Evolutionary conservation across 2,888 invertebrate species (phyloP).

Genomic region (Drosophila helvetica): DNA sequence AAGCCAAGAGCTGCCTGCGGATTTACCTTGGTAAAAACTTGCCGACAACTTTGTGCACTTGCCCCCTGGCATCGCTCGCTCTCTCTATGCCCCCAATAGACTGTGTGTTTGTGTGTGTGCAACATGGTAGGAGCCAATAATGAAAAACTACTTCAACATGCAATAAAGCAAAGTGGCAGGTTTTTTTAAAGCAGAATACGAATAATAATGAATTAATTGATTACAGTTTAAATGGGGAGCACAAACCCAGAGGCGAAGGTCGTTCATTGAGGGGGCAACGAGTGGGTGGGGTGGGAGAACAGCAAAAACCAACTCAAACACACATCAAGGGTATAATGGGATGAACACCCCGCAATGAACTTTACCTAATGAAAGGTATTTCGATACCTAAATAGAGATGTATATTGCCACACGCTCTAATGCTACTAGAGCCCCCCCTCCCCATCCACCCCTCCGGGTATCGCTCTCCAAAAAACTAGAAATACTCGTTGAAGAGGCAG

Average conservation of each 20-base stretch:
- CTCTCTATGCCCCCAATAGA: constrained; percentile 13
- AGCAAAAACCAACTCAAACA: not conserved
- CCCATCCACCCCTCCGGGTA: constrained; percentile 4
- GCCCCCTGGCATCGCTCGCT: constrained; percentile 26
- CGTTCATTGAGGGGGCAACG: not conserved
- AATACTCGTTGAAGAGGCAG: constrained; percentile 46
- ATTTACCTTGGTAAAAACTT: constrained; percentile 62
- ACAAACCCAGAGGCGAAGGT: not conserved
- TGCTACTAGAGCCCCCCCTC: not conserved
- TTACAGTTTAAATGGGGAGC: constrained; percentile 68
- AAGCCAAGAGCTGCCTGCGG: constrained; percentile 39
- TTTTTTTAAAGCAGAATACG: constrained; percentile 65
- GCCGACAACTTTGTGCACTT: constrained; percentile 64
- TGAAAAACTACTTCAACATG: constrained; percentile 72
- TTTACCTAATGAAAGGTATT: constrained; percentile 54
- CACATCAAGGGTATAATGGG: constrained; percentile 47
- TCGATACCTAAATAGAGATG: constrained; percentile 28
- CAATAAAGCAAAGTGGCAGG: constrained; percentile 76
- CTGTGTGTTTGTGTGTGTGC: constrained; percentile 28
- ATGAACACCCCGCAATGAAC: constrained; percentile 44
- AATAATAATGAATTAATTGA: constrained; percentile 77
- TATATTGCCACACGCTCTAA: constrained; percentile 25
- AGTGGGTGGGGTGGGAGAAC: too few relatives aligned
- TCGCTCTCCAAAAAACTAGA: constrained; percentile 16
- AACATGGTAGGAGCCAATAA: constrained; percentile 64